Evolutionary conservation across 2,888 invertebrate species (phyloP), one percentile per base, ranked within the genome.

Genomic region (Clivina fossor): DNA sequence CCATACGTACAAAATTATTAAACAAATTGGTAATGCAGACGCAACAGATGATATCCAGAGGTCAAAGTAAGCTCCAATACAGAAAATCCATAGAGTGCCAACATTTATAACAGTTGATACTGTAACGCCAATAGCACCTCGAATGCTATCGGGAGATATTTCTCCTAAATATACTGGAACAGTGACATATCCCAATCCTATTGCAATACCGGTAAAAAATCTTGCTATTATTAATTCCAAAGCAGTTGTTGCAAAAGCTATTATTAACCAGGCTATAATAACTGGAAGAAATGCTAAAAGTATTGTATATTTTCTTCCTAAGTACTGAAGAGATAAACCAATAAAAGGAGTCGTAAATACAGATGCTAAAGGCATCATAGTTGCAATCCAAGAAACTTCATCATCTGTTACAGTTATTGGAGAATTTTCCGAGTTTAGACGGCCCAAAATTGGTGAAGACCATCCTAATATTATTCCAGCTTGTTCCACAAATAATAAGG

Each of bases 351-450:
- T 80, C 41, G 81, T 81, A 40, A 81, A 70, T n/a, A 80, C 78
- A 1, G 80, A 80, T 62, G 81, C 82, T 48, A 82, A 71, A 60
- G 82, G 78, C 74, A 80, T 79, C 63, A 82, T 76, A 41, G 81
- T 81, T 2, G 78, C 79, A 66, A 80, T 77, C 79, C 79, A 79
- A 68, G 80, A 78, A 63, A 75, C 74, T 61, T 79, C 70, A 57
- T 73, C 74, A 9, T 65, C 26, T 11, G 74, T 67, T 46, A 77
- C 74, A 46, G 71, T 74, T 66, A 79, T 78, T 8, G 54, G n/a
- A 8, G 54, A 54, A 19, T 46, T 35, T 15, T 35, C 44, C 5
- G 44, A 35, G 11, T 69, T 65, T 5, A 79, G 73, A 62, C 71
- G 70, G 15, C 72, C 68, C 24, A 79, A 62, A 28, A 78, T 78